A percentile compares a stretch with the other conserved stretches of the same genome.
Conservation (phyloP, 2,113 vertebrate species). For the Megaceryle maxima region DNA sequence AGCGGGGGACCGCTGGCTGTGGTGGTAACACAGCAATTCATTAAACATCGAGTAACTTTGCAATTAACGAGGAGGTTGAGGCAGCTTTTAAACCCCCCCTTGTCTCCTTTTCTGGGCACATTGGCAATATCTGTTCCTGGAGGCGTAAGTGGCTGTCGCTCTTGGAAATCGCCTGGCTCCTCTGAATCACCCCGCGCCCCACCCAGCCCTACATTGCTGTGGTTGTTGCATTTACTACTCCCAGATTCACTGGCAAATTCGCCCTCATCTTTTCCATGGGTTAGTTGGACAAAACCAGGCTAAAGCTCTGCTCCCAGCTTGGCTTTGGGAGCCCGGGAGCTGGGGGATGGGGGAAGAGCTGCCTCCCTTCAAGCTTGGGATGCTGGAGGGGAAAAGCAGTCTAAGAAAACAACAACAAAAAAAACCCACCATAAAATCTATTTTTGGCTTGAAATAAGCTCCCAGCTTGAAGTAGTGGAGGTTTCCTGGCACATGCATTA, state of each 20-base stretch:
- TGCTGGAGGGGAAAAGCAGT: not conserved
- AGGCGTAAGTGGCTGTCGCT: not conserved
- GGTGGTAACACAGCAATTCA: not conserved
- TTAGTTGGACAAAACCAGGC: not conserved
- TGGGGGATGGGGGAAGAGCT: not conserved
- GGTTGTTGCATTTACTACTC: not conserved
- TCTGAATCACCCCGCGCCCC: slow-evolving; percentile 25
- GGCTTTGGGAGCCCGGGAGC: not conserved
- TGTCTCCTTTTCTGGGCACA: not conserved
- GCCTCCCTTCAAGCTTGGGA: not conserved
- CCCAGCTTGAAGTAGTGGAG: not conserved
- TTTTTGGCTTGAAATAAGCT: not conserved
- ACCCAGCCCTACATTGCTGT: not conserved
- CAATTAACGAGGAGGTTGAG: not conserved
- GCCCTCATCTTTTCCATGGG: slow-evolving; percentile 12
- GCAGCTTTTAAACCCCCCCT: not conserved
- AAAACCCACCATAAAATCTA: not conserved
- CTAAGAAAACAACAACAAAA: not conserved
- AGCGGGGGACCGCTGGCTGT: not conserved
- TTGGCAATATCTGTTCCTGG: not conserved
- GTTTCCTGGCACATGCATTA: not conserved
- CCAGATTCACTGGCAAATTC: not conserved
- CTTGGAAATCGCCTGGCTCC: not conserved
- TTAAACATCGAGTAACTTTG: not conserved
- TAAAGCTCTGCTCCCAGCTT: not conserved